Percentiles rank a stretch among this genome's conserved stretches.
Conservation (phyloP, 2,797 vertebrate species). For the Pelochelys cantorii region DNA sequence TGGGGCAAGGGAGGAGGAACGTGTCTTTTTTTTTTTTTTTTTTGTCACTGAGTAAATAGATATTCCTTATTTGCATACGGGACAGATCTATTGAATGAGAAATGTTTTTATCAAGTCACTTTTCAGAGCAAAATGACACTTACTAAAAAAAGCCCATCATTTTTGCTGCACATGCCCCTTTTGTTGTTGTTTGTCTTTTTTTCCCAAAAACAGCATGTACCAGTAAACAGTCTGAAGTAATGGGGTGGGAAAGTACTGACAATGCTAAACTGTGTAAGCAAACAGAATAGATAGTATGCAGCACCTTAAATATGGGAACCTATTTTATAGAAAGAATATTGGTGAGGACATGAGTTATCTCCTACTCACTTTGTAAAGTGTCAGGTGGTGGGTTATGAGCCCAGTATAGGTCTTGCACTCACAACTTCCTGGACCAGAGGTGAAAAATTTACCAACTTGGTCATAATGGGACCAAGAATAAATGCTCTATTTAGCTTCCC, state of each 20-base stretch:
- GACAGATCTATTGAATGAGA: not conserved
- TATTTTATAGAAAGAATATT: constrained; percentile 2
- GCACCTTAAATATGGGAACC: constrained; percentile 7
- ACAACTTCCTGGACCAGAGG: not conserved
- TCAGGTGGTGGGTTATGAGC: not conserved
- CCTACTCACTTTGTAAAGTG: constrained; percentile 3
- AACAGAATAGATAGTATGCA: not conserved
- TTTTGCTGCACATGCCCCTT: not conserved
- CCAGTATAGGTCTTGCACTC: not conserved
- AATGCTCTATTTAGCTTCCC: not conserved
- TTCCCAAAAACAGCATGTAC: not conserved
- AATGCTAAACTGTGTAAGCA: not conserved
- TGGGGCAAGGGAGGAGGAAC: not conserved
- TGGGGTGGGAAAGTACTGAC: not conserved
- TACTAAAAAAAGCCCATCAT: not conserved
- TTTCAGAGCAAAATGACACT: not conserved
- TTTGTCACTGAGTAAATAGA: constrained; percentile 19
- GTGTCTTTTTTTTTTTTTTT: not conserved
- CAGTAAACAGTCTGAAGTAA: not conserved
- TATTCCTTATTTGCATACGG: not conserved
- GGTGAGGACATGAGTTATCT: not conserved
- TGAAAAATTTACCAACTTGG: not conserved
- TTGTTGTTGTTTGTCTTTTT: not conserved
- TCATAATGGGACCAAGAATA: not conserved
- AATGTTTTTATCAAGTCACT: not conserved